Evolutionary conservation across 2,113 vertebrate species (phyloP).

Genomic region (Leucopsar rothschildi): DNA sequence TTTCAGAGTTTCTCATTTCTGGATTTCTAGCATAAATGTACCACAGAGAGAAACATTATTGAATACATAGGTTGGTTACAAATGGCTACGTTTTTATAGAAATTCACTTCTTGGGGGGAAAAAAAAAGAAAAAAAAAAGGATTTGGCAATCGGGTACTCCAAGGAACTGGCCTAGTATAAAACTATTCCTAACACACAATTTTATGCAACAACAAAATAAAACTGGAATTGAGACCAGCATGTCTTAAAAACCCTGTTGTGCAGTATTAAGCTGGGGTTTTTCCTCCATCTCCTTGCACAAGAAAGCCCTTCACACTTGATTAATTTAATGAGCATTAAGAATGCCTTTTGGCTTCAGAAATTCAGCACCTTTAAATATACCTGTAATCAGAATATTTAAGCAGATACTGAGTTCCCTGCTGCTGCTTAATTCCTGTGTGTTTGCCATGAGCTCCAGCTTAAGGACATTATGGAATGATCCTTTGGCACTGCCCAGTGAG

Average conservation of each 20-base stretch:
- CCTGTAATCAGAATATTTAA: not conserved
- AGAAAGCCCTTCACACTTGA: not conserved
- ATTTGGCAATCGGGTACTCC: not conserved
- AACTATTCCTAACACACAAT: not conserved
- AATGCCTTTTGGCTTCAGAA: not conserved
- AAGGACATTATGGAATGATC: not conserved
- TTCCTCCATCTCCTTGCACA: not conserved
- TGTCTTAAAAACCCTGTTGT: not conserved
- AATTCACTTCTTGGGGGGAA: not conserved
- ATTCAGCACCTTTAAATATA: not conserved
- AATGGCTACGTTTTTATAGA: not conserved
- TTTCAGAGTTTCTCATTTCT: constrained; percentile 1
- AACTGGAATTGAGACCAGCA: not conserved
- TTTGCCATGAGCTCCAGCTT: not conserved
- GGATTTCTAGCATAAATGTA: not conserved
- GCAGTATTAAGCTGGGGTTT: not conserved
- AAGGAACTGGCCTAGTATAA: not conserved
- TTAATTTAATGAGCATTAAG: not conserved
- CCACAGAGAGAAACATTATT: not conserved
- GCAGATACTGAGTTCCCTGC: not conserved
- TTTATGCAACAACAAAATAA: not conserved
- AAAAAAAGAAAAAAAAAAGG: not conserved
- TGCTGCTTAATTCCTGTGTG: not conserved
- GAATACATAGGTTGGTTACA: not conserved
- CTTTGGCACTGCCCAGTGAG: not conserved